phyloP scores from a whole-genome alignment of 2,888 invertebrate genomes.

The Caenorhabditis doughertyi region DNA sequence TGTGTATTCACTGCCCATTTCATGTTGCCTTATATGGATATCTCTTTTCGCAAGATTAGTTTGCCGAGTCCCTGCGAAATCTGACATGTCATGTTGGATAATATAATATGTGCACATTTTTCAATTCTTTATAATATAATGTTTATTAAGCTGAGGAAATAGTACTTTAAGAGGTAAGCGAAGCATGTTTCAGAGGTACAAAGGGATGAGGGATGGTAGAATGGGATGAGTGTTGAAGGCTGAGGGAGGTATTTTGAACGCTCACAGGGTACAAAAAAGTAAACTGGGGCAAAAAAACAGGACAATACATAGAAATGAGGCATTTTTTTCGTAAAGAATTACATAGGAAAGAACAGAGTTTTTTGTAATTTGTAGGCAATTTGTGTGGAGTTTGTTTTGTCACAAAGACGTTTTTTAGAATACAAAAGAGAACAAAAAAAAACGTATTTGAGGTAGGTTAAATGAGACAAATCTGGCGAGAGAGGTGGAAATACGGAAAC shows the following conservation, averaged over 20 bases:
- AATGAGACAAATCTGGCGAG: slow-evolving; percentile 17
- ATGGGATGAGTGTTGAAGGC: slow-evolving; percentile 33
- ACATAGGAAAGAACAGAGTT: slow-evolving; percentile 45
- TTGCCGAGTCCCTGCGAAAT: too few relatives aligned
- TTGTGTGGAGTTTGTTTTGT: background rate
- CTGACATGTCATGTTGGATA: too few relatives aligned
- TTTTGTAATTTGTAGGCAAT: slow-evolving; percentile 9
- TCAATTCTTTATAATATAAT: slow-evolving; percentile 12
- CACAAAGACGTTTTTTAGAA: slow-evolving; percentile 28
- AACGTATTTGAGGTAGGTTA: slow-evolving; percentile 36
- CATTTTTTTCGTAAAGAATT: slow-evolving; percentile 20
- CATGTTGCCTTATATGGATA: too few relatives aligned
- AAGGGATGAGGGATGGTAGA: slow-evolving; percentile 14
- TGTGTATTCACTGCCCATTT: too few relatives aligned
- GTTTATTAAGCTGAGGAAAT: slow-evolving; percentile 54
- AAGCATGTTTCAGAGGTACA: slow-evolving; percentile 55
- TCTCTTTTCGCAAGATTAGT: too few relatives aligned
- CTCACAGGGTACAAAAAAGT: slow-evolving; percentile 60
- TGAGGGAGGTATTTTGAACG: slow-evolving; percentile 63
- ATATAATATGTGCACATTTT: too few relatives aligned
- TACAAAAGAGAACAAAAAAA: slow-evolving; percentile 25
- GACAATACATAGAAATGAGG: slow-evolving; percentile 36
- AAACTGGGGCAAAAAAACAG: slow-evolving; percentile 59
- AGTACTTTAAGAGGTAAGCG: slow-evolving; percentile 48
- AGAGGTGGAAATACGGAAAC: slow-evolving; percentile 41